phyloP scores from a whole-genome alignment of 2,113 vertebrate species.

The Cyanistes caeruleus region DNA sequence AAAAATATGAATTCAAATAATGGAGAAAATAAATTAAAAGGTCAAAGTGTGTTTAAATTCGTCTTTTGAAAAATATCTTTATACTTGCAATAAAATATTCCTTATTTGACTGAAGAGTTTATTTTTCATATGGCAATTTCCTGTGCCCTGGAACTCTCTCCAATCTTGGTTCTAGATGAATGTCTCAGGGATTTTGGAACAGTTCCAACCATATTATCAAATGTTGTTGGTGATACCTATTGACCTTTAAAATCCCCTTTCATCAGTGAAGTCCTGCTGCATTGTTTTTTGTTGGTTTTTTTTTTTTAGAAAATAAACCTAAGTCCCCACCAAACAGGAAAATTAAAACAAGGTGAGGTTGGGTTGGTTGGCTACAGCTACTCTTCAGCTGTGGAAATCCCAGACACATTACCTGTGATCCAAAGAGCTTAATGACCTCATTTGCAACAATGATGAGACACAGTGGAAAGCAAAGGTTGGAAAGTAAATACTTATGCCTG shows the following conservation, averaged over 20 bases:
- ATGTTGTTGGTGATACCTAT: not conserved
- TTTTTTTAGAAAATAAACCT: not conserved
- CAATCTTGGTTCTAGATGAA: not conserved
- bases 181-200: not conserved
- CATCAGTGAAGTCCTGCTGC: not conserved
- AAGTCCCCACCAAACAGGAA: not conserved
- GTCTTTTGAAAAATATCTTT: not conserved
- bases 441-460: not conserved
- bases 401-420: rapidly evolving
- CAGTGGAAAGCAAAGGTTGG: not conserved
- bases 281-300: not conserved
- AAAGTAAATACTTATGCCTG: not conserved
- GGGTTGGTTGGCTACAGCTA: not conserved
- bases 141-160: not conserved
- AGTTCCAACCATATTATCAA: not conserved
- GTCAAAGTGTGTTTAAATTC: not conserved
- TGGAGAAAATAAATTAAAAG: not conserved
- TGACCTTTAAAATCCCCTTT: not conserved
- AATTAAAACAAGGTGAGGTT: not conserved
- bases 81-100: rapidly evolving
- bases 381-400: not conserved
- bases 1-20: not conserved
- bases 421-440: not conserved
- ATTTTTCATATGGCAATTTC: not conserved
- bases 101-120: not conserved